phyloP scores from a whole-genome alignment of 2,797 vertebrate genomes.

The Florisuga fusca region DNA sequence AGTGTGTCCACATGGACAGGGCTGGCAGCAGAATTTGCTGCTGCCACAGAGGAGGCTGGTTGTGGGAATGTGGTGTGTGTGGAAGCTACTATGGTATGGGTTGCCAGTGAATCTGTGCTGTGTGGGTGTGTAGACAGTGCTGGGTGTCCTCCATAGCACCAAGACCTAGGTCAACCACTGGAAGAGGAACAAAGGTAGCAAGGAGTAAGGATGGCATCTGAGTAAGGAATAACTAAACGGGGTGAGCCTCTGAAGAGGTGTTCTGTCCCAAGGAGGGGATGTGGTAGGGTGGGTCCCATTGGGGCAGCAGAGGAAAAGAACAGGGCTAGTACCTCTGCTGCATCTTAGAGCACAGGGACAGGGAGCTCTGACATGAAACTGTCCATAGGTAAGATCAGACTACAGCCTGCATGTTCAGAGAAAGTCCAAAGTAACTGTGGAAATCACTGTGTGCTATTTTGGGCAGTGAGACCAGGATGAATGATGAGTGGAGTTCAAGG shows the following conservation, averaged over 20 bases:
- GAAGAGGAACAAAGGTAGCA: background rate
- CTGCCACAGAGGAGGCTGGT: background rate
- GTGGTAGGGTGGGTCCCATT: background rate
- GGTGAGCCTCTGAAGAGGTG: background rate
- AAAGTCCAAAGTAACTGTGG: background rate
- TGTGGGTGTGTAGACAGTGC: background rate
- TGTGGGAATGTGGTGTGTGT: rapidly evolving
- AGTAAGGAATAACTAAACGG: background rate
- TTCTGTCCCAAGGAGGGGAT: background rate
- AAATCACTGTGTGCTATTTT: constrained; percentile 46
- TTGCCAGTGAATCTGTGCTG: background rate
- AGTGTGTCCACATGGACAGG: rapidly evolving
- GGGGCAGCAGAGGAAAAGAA: background rate
- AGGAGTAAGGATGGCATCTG: background rate
- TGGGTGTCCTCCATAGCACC: background rate
- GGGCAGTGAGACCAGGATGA: constrained; percentile 1
- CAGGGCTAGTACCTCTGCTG: background rate
- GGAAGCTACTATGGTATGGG: background rate
- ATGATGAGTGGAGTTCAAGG: background rate
- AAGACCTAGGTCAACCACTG: rapidly evolving
- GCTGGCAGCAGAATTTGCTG: background rate
- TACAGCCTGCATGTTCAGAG: background rate
- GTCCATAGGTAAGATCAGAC: background rate
- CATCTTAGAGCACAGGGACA: background rate
- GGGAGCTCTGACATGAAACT: background rate